Conservation (phyloP, 2,113 vertebrate species). For the Numida meleagris region DNA sequence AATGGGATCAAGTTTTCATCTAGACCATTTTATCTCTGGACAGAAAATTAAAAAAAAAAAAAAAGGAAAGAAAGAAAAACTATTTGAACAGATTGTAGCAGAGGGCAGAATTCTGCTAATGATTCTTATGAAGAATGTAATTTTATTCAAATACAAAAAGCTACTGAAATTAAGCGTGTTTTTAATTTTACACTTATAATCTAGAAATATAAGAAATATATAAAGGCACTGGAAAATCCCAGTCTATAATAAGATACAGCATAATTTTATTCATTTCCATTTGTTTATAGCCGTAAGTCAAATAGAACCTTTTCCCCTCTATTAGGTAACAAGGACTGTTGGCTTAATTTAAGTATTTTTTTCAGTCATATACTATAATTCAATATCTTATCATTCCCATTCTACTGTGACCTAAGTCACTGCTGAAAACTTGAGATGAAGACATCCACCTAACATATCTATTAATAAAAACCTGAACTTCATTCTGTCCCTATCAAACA, state of each 20-base stretch:
- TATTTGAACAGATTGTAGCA: background rate
- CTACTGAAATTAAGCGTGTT: background rate
- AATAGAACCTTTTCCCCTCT: background rate
- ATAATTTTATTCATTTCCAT: background rate
- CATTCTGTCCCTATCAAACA: background rate
- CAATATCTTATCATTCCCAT: accelerated
- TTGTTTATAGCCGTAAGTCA: background rate
- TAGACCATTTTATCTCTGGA: background rate
- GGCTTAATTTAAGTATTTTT: background rate
- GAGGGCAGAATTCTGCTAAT: background rate
- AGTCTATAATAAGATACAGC: background rate
- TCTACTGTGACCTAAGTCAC: background rate
- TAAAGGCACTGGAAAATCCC: background rate
- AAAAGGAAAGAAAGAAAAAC: background rate
- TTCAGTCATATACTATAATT: background rate
- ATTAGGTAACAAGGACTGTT: background rate
- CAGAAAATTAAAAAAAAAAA: background rate
- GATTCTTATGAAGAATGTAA: background rate
- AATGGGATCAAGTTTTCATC: background rate
- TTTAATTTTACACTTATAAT: background rate
- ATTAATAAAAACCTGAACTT: background rate
- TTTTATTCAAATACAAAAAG: background rate
- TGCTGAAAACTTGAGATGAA: background rate
- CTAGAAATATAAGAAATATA: accelerated
- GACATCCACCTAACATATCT: background rate